phyloP scores from a whole-genome alignment of 2,797 vertebrate genomes.

The Parotocinclus haroldoi region DNA sequence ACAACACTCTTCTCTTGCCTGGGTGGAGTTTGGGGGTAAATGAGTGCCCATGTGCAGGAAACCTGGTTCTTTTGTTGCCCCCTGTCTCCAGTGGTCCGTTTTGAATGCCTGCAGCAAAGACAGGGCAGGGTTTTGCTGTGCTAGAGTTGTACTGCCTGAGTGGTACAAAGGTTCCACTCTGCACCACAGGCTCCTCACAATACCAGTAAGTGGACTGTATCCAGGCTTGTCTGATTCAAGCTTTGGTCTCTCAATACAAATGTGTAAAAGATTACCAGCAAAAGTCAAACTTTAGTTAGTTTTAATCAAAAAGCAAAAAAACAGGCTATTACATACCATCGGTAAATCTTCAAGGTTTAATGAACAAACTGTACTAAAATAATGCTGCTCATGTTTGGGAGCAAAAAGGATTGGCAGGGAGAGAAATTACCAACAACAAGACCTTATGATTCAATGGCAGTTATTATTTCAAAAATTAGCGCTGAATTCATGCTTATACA shows the following conservation, averaged over 20 bases:
- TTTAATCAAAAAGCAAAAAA: no score
- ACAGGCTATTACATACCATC: no score
- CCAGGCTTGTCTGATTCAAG: no score
- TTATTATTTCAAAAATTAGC: slow-evolving; percentile 58
- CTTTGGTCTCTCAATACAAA: no score
- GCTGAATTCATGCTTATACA: slow-evolving; percentile 53
- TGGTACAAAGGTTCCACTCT: slow-evolving; percentile 63
- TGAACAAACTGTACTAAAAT: not conserved
- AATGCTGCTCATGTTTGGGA: slow-evolving; percentile 24
- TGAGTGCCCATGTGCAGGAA: slow-evolving; percentile 69
- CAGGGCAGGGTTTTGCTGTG: slow-evolving; percentile 60
- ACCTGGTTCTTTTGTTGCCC: slow-evolving; percentile 49
- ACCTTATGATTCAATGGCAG: slow-evolving; percentile 57
- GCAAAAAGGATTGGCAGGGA: slow-evolving; percentile 38
- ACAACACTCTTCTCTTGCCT: slow-evolving; percentile 70
- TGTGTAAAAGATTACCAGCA: no score
- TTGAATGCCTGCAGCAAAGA: slow-evolving; percentile 52
- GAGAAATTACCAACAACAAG: slow-evolving; percentile 55
- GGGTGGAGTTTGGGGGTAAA: slow-evolving; percentile 63
- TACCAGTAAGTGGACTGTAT: slow-evolving; percentile 51
- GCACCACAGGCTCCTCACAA: slow-evolving; percentile 72
- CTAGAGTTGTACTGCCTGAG: slow-evolving; percentile 57
- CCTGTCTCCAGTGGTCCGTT: slow-evolving; percentile 21
- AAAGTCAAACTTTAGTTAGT: no score
- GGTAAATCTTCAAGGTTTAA: not conserved